These are phyloP conservation scores for Macquaria ambigua DNA, from an alignment of 2,113 vertebrate species.

Conservation along the genomic window DNA sequence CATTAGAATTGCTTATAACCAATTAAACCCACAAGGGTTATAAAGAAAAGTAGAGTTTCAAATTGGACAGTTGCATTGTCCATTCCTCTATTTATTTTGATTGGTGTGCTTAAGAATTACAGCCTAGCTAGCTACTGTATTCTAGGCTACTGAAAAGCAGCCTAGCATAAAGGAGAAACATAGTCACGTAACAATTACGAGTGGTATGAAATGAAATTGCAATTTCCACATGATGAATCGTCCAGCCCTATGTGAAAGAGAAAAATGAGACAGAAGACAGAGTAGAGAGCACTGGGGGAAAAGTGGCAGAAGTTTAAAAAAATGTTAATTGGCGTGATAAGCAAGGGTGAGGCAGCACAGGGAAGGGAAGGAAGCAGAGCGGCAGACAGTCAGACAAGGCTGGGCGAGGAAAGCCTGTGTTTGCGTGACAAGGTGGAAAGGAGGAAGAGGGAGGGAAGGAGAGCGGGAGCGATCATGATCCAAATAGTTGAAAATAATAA, in stretches of 20 bases:
- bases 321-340: conserved; percentile 82
- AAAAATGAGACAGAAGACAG: conserved; percentile 23
- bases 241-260: background rate
- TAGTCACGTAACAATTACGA: background rate
- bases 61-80: background rate
- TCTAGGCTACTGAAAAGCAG: background rate
- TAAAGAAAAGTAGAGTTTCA: background rate
- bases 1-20: background rate
- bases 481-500: conserved; percentile 79
- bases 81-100: background rate
- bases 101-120: background rate
- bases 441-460: conserved; percentile 70
- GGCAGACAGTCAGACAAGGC: conserved; percentile 63
- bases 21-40: background rate
- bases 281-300: conserved; percentile 40
- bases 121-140: background rate
- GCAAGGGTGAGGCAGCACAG: conserved; percentile 76
- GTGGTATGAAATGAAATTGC: background rate
- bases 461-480: conserved; percentile 60
- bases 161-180: background rate
- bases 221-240: conserved; percentile 12
- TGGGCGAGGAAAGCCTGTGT: conserved; percentile 66
- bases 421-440: conserved; percentile 80
- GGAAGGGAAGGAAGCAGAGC: conserved; percentile 77
- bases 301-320: conserved; percentile 67